Base-by-base conservation (phyloP, 2,888 invertebrate genomes). In the Dascillus cervinus region DNA sequence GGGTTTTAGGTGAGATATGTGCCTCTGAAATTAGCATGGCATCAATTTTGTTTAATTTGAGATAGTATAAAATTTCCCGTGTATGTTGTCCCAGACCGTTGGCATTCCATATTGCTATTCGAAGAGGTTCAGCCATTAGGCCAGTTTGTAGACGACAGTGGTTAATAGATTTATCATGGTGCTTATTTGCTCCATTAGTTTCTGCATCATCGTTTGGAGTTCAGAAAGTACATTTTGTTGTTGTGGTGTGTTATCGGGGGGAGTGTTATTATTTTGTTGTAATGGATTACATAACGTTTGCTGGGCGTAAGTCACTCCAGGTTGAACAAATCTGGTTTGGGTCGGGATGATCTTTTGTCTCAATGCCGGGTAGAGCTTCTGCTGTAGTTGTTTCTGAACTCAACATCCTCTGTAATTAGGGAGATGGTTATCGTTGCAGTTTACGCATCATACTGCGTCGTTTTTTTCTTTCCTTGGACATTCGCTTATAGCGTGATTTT, bases 71-170 rank as follows among this genome's bases (percentile, higher is more conserved):
- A 19, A 21, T 21, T 21, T 28, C 28, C 13, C 22, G 21, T 12
- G 19, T 14, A 28, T 28, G 28, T 12, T 28, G 28, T 5, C 21
- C 9, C 28, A 28, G 21, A 12, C 28, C 12, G 11, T 28, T 28
- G 21, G 28, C 21, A 20, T 28, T 28, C 28, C 20, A 21, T 21
- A 28, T 28, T 20, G 21, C 28, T 11, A 28, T 10, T 28, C 13
- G 21, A n/a, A n/a, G n/a, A n/a, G n/a, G n/a, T n/a, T n/a, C n/a
- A n/a, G n/a, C n/a, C n/a, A n/a, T n/a, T n/a, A n/a, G n/a, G n/a
- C n/a, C n/a, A n/a, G n/a, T n/a, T n/a, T n/a, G n/a, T n/a, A n/a
- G n/a, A n/a, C n/a, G n/a, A n/a, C n/a, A n/a, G n/a, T n/a, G n/a
- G n/a, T n/a, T n/a, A n/a, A n/a, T n/a, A n/a, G n/a, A n/a, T 26